phyloP scores from a whole-genome alignment of 2,113 vertebrate genomes.

The Syngnathus typhle region DNA sequence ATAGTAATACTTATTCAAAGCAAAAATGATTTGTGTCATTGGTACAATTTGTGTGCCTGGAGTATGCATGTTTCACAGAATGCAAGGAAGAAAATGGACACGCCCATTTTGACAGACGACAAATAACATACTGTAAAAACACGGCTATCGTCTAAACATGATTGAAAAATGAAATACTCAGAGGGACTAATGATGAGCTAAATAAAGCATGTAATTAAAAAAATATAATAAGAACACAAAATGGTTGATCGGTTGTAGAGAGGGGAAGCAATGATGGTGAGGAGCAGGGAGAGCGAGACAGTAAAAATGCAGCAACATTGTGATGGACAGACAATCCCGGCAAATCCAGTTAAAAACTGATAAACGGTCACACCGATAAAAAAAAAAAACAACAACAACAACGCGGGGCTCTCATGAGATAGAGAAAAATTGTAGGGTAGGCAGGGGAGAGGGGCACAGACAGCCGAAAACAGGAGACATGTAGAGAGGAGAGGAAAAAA shows the following conservation, averaged over 20 bases:
- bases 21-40: not conserved
- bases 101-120: slow-evolving; percentile 48
- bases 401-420: not conserved
- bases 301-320: not conserved
- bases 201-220: not conserved
- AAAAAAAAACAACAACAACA: too few relatives aligned
- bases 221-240: not conserved
- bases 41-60: not conserved
- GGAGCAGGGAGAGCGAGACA: not conserved
- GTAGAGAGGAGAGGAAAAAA: slow-evolving; percentile 31
- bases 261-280: not conserved
- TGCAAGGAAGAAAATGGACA: slow-evolving; percentile 41
- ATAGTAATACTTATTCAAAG: not conserved
- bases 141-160: not conserved
- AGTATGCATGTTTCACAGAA: slow-evolving; percentile 8
- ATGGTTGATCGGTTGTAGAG: not conserved
- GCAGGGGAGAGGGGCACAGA: slow-evolving; percentile 20
- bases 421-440: slow-evolving; percentile 45
- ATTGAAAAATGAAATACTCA: not conserved
- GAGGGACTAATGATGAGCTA: not conserved
- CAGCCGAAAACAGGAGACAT: slow-evolving; percentile 13
- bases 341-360: slow-evolving; percentile 5
- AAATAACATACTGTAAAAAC: slow-evolving; percentile 14
- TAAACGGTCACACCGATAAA: not conserved
- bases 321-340: not conserved